These are phyloP conservation scores for Perca schrenkii DNA, from an alignment of 2,113 vertebrate species.

Conservation along the genomic window DNA sequence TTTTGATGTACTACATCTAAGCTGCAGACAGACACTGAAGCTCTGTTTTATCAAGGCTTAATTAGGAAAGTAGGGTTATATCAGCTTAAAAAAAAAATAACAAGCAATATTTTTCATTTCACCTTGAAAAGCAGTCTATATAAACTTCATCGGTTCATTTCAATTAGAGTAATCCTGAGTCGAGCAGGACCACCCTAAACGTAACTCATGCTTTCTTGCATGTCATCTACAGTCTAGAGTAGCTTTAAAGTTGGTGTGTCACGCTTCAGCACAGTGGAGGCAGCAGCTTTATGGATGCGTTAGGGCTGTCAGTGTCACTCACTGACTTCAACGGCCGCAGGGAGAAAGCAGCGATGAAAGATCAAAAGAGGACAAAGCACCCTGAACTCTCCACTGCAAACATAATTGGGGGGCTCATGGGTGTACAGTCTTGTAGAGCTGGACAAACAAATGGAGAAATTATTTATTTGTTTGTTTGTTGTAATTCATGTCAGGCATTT, in stretches of 20 bases:
- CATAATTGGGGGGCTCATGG: constrained; percentile 26
- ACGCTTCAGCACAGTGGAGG: constrained; percentile 40
- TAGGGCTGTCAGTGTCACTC: constrained; percentile 36
- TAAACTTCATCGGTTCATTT: neutral
- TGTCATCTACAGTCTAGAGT: constrained; percentile 39
- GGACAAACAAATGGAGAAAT: constrained; percentile 17
- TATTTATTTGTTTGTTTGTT: neutral
- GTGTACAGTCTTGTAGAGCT: constrained; percentile 6
- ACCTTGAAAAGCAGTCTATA: neutral
- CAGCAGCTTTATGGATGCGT: constrained; percentile 43
- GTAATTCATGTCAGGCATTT: constrained; percentile 12
- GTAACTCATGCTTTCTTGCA: constrained; percentile 23
- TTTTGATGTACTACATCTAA: constrained; percentile 27
- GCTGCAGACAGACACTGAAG: neutral
- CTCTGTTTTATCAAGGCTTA: neutral
- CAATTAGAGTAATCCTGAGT: neutral
- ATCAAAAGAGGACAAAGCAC: constrained; percentile 50
- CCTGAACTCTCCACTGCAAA: constrained; percentile 42
- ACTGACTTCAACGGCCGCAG: constrained; percentile 14
- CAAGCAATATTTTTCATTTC: neutral
- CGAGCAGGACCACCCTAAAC: neutral
- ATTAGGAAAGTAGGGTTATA: neutral
- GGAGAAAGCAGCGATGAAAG: constrained; percentile 41
- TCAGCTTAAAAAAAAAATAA: neutral
- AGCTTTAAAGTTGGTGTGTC: constrained; percentile 45